Evolutionary conservation across 2,797 vertebrate species (phyloP).

Genomic region (Microctenopoma lineatum): DNA sequence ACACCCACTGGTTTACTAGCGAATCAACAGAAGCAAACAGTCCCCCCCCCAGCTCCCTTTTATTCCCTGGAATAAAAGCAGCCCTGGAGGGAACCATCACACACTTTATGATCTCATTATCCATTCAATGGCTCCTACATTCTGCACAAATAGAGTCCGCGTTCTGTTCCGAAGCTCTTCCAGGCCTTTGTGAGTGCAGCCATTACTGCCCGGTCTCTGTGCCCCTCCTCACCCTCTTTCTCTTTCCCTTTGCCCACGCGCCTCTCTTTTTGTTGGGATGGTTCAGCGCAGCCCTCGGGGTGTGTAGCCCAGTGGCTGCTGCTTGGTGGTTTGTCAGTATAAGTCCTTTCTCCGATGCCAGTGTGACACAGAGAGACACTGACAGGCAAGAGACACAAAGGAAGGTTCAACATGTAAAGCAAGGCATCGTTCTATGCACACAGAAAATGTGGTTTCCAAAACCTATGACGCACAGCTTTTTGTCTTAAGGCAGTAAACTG

Average conservation of each 20-base stretch:
- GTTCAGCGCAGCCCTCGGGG: conserved; percentile 55
- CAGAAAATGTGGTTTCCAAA: too few relatives aligned
- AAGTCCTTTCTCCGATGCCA: conserved; percentile 31
- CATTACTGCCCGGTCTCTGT: conserved; percentile 17
- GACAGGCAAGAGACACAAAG: conserved; percentile 16
- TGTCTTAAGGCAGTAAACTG: conserved; percentile 8
- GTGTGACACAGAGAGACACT: conserved; percentile 14
- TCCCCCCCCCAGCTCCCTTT: not conserved
- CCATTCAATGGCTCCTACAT: conserved; percentile 19
- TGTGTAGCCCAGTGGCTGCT: conserved; percentile 29
- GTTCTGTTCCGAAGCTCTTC: conserved; percentile 22
- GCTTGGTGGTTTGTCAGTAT: conserved; percentile 49
- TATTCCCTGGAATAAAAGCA: conserved; percentile 35
- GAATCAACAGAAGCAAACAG: not conserved
- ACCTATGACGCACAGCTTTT: not conserved
- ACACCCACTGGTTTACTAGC: conserved; percentile 12
- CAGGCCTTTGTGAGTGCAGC: conserved; percentile 44
- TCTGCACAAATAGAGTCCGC: conserved; percentile 12
- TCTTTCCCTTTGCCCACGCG: not conserved
- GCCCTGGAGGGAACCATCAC: conserved; percentile 49
- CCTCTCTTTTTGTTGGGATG: conserved; percentile 42
- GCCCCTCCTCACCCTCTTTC: conserved; percentile 9
- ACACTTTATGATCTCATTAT: conserved; percentile 41
- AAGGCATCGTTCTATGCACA: not conserved
- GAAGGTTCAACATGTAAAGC: conserved; percentile 6